Evolutionary conservation across 2,113 vertebrate genomes (phyloP), one percentile per base, ranked within the genome.

Genomic region (Phaethornis superciliosus): DNA sequence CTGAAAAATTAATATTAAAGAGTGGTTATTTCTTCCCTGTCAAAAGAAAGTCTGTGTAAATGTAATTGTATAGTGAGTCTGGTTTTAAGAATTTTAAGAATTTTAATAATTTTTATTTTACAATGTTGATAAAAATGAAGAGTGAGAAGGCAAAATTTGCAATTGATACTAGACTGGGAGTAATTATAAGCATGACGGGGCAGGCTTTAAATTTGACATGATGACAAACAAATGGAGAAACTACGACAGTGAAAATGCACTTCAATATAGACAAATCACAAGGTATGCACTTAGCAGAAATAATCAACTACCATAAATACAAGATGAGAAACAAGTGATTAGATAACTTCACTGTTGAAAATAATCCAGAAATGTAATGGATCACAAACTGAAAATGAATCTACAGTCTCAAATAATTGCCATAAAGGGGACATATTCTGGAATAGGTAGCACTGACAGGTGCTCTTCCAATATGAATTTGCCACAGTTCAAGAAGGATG

Each of bases 281-380:
- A 94, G n/a, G 54, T 88, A 69, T 24, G 24, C 12, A n/a, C 46
- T 77, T 56, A 75, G 42, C 69, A 90, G 80, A 95, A 94, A 78
- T 75, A 85, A 90, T 70, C 77, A 89, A 59, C 42, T 63, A 40
- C 42, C 55, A 54, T 80, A 88, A 90, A 85, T 60, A 80, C 35
- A 90, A 67, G 42, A 59, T 55, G 52, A 92, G 60, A 84, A 88
- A 75, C 32, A 91, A 79, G 80, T 32, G 4, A 83, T 83, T 80
- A 78, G 64, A 51, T 14, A 67, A 28, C 42, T 70, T 37, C 47
- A 37, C 28, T 52, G 37, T 22, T 83, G 72, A 92, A 86, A 94
- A 81, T 59, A 88, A 65, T 19, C 5, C 77, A 52, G 32, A 14
- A 17, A 47, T 55, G 49, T 81, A 94, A 84, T 65, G 52, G 86